phyloP scores from a whole-genome alignment of 2,888 invertebrate species.

The Temnothorax unifasciatus region DNA sequence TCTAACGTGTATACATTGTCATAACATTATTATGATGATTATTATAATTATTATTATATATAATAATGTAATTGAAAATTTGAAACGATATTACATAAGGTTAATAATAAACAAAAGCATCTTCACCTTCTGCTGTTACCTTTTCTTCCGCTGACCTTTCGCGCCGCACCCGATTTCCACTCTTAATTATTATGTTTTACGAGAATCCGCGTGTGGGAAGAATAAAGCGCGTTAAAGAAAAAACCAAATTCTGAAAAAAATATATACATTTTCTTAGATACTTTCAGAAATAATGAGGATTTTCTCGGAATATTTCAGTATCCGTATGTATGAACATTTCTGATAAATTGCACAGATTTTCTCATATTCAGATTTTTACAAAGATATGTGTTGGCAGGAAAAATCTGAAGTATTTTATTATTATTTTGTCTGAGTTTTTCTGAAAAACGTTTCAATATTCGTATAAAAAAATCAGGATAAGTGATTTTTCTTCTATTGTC shows the following conservation, averaged over 20 bases:
- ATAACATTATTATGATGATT: conserved; percentile 83
- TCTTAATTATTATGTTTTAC: background rate
- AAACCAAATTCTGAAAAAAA: too few relatives aligned
- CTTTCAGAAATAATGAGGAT: too few relatives aligned
- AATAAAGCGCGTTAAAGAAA: background rate
- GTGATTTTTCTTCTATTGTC: background rate
- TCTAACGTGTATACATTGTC: conserved; percentile 86
- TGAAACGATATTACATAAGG: conserved; percentile 86
- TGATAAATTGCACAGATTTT: too few relatives aligned
- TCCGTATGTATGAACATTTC: too few relatives aligned
- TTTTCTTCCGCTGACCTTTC: conserved; percentile 58
- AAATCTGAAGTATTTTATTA: too few relatives aligned
- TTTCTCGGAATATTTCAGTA: too few relatives aligned
- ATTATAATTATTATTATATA: conserved; percentile 84
- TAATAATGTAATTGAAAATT: conserved; percentile 86
- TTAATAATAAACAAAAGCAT: conserved; percentile 86
- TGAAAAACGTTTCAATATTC: too few relatives aligned
- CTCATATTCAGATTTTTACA: too few relatives aligned
- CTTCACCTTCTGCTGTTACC: conserved; percentile 81
- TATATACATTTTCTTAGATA: too few relatives aligned
- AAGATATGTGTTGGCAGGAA: too few relatives aligned
- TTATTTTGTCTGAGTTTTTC: too few relatives aligned
- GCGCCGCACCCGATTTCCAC: conserved; percentile 11
- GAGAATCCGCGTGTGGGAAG: conserved; percentile 2
- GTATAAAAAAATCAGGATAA: background rate